Evolutionary conservation across 1,140 invertebrate genomes (phyloP).

Genomic region (Periplaneta americana): DNA sequence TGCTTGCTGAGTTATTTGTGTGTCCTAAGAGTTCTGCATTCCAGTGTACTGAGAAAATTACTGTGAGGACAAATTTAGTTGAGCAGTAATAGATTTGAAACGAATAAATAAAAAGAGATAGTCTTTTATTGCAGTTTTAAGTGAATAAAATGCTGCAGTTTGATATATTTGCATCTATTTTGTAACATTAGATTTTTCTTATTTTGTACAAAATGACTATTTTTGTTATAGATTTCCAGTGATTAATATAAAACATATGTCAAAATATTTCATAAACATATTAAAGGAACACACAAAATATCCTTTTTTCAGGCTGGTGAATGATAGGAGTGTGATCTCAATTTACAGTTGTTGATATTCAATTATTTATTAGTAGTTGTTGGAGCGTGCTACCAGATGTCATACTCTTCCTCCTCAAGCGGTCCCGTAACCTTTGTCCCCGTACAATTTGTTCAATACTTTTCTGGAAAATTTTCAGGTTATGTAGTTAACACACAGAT

Average conservation of each 20-base stretch:
- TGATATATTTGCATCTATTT: slow-evolving; percentile 17
- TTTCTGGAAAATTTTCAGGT: not conserved
- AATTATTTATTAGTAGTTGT: not conserved
- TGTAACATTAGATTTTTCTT: slow-evolving; percentile 11
- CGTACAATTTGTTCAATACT: not conserved
- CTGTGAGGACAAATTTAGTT: not conserved
- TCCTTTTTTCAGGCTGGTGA: too few relatives aligned
- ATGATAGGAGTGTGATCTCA: not conserved
- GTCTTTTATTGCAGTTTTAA: slow-evolving; percentile 11
- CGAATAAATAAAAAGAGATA: not conserved
- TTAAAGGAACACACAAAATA: not conserved
- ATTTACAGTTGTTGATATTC: not conserved
- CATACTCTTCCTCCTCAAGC: not conserved
- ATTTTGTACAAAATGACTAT: slow-evolving; percentile 14
- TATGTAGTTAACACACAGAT: not conserved
- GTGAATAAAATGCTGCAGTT: slow-evolving; percentile 10
- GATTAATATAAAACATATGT: not conserved
- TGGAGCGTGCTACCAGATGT: not conserved
- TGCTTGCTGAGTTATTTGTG: not conserved
- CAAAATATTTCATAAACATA: not conserved
- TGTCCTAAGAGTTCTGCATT: not conserved
- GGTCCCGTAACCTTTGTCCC: not conserved
- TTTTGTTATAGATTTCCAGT: slow-evolving; percentile 12
- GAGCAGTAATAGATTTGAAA: not conserved
- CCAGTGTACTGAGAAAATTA: not conserved